Conservation (phyloP, 2,888 invertebrate species). For the Acleris cristana region DNA sequence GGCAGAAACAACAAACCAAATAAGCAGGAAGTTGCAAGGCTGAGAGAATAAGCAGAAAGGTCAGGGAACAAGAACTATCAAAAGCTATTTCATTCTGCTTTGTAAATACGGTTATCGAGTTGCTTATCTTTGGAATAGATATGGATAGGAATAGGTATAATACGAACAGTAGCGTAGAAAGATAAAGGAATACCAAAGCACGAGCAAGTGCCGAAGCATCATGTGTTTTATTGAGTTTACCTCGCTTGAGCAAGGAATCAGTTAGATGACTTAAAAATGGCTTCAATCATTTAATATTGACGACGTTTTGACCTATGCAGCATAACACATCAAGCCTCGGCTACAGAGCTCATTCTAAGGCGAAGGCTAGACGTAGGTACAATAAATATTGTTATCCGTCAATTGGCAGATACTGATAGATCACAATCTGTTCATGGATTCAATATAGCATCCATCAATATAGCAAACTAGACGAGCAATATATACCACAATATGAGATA, state of each 20-base stretch:
- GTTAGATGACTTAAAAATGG: background rate
- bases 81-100: constrained; percentile 3
- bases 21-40: constrained; percentile 21
- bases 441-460: no score
- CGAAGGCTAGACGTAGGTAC: no score
- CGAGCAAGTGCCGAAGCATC: constrained; percentile 1
- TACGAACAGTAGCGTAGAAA: constrained; percentile 20
- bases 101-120: constrained; percentile 25
- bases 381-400: no score
- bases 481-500: no score
- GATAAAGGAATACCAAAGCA: constrained; percentile 29
- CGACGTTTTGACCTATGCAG: background rate
- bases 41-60: constrained; percentile 17
- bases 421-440: no score
- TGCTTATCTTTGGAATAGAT: constrained; percentile 22
- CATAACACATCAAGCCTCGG: constrained; percentile 13
- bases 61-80: constrained; percentile 13
- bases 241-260: background rate
- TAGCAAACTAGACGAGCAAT: no score
- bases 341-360: background rate
- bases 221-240: constrained; percentile 1
- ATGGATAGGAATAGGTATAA: constrained; percentile 12
- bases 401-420: no score
- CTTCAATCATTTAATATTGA: background rate
- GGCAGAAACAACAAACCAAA: constrained; percentile 20